Evolutionary conservation across 1,140 invertebrate genomes (phyloP).

Genomic region (Drosophila truncata): DNA sequence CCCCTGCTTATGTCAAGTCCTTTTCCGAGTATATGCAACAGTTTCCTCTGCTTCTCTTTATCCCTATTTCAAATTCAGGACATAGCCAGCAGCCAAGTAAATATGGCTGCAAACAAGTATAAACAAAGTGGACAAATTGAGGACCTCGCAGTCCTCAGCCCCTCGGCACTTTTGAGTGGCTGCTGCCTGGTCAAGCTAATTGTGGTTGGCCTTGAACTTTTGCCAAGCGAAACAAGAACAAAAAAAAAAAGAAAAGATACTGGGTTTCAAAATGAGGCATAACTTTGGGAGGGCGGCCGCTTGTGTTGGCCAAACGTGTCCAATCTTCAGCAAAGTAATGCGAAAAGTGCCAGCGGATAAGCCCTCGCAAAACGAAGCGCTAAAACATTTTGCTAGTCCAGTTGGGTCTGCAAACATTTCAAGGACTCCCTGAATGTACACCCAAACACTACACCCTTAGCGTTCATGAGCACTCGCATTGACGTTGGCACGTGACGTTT

Average conservation of each 20-base stretch:
- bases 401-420: slow-evolving; percentile 35
- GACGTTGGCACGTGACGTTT: slow-evolving; percentile 62
- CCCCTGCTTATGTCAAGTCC: slow-evolving; percentile 1
- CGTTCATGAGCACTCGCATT: slow-evolving; percentile 17
- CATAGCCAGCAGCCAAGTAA: slow-evolving; percentile 52
- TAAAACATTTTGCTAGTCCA: slow-evolving; percentile 40
- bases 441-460: slow-evolving; percentile 12
- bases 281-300: slow-evolving; percentile 32
- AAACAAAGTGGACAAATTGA: slow-evolving; percentile 44
- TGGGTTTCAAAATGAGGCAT: slow-evolving; percentile 31
- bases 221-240: slow-evolving; percentile 12
- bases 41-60: slow-evolving; percentile 12
- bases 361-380: slow-evolving; percentile 43
- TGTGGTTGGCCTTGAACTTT: slow-evolving; percentile 68
- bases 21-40: slow-evolving; percentile 39
- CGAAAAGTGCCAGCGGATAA: slow-evolving; percentile 45
- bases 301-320: slow-evolving; percentile 42
- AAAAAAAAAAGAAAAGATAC: slow-evolving; percentile 14
- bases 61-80: slow-evolving; percentile 37
- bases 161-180: slow-evolving; percentile 28
- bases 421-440: slow-evolving; percentile 45
- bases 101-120: slow-evolving; percentile 44
- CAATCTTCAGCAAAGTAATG: slow-evolving; percentile 47
- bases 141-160: slow-evolving; percentile 23
- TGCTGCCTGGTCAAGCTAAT: slow-evolving; percentile 45